These are phyloP conservation scores for Tenrec ecaudatus DNA, from an alignment of 2,113 vertebrate genomes.

Conservation along the genomic window DNA sequence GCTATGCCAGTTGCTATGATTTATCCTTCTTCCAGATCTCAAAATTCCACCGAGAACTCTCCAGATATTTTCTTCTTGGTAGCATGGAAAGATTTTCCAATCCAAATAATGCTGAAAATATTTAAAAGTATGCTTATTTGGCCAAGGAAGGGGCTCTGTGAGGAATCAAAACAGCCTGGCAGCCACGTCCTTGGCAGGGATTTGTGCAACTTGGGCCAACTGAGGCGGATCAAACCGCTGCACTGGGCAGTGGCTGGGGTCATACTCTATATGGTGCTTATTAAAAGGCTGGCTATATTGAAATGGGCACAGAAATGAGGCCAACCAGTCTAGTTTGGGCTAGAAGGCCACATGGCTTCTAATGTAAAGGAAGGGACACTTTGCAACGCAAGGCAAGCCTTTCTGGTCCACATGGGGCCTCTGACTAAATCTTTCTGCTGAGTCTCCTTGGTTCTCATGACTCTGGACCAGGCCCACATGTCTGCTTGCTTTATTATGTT, in stretches of 20 bases:
- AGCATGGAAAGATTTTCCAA: constrained; percentile 45
- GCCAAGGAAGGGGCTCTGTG: constrained; percentile 5
- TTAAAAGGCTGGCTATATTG: constrained; percentile 21
- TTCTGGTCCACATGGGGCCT: not conserved
- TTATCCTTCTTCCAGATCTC: constrained; percentile 18
- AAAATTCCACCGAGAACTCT: constrained; percentile 54
- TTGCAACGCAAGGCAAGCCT: not conserved
- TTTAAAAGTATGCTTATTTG: constrained; percentile 39
- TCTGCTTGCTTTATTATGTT: not conserved
- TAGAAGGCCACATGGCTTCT: not conserved
- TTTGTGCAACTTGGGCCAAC: constrained; percentile 39
- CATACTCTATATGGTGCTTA: not conserved
- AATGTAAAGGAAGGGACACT: not conserved
- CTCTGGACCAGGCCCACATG: too few relatives aligned
- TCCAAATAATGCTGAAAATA: constrained; percentile 53
- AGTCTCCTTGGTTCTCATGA: not conserved
- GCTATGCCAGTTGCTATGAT: not conserved
- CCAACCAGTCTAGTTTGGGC: not conserved
- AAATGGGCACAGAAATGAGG: not conserved
- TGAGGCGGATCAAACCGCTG: not conserved
- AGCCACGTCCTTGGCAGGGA: not conserved
- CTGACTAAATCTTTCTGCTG: not conserved
- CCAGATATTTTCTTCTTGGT: constrained; percentile 50
- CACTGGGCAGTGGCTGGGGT: constrained; percentile 52
- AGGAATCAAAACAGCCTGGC: constrained; percentile 54